Conservation (phyloP, 2,113 vertebrate species). For the Chaetodon trifascialis region DNA sequence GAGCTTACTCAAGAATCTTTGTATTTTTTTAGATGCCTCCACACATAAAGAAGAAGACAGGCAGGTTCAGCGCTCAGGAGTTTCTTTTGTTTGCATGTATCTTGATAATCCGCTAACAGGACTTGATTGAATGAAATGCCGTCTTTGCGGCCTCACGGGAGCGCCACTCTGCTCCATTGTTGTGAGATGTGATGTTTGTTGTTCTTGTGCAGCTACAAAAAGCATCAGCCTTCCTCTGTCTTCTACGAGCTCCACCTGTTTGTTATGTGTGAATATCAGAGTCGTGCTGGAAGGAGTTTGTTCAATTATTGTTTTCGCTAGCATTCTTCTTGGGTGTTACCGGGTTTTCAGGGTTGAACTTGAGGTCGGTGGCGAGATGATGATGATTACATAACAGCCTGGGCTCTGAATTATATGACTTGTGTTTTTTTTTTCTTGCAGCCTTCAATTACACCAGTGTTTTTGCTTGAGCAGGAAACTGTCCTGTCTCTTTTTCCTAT, state of each 20-base stretch:
- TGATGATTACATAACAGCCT: constrained; percentile 56
- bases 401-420: constrained; percentile 7
- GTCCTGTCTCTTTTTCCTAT: constrained; percentile 16
- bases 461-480: constrained; percentile 26
- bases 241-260: constrained; percentile 37
- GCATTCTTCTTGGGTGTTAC: constrained; percentile 51
- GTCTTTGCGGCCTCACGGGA: neutral
- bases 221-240: constrained; percentile 36
- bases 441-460: constrained; percentile 19
- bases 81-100: constrained; percentile 18
- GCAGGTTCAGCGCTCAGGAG: neutral
- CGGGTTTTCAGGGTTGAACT: constrained; percentile 35
- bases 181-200: constrained; percentile 1
- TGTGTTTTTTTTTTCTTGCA: constrained; percentile 39
- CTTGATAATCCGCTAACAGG: constrained; percentile 16
- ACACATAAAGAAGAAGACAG: neutral
- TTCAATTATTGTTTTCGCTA: constrained; percentile 51
- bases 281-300: constrained; percentile 9
- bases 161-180: constrained; percentile 1
- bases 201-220: constrained; percentile 24
- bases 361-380: constrained; percentile 38
- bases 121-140: constrained; percentile 10
- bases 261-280: constrained; percentile 9
- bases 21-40: neutral
- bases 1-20: constrained; percentile 4